Evolutionary conservation across 1,140 invertebrate genomes (phyloP), one percentile per base, ranked within the genome.

Genomic region (Ctenoplectra terminalis): DNA sequence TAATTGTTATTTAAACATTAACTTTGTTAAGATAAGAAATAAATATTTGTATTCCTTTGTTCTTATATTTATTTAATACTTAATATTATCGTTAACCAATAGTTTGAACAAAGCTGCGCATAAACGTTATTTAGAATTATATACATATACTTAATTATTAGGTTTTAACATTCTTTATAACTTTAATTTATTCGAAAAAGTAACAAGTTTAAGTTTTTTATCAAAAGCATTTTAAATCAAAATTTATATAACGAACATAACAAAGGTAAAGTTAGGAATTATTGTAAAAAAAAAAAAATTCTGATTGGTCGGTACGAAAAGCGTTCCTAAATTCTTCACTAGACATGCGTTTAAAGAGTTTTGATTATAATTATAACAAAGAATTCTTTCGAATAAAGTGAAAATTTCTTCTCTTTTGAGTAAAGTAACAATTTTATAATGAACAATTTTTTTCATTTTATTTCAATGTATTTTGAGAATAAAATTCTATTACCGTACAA

Each of bases 271-370:
- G n/a, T n/a, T n/a, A n/a, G n/a, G n/a, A n/a, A n/a, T n/a, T n/a
- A n/a, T n/a, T n/a, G n/a, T n/a, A n/a, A n/a, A n/a, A n/a, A n/a
- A n/a, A n/a, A 43, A n/a, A 2, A 43, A 48, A 37, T 48, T 78
- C 23, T 37, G 75, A 78, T 78, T 78, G 75, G 75, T 60, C 26
- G 13, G 60, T 48, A 37, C 15, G 9, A 6, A 15, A 40, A 46
- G 40, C 20, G 3, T 29, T 58, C 29, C 8, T 34, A 69, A 69
- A 48, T 58, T 46, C 29, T 17, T 54, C 20, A 75, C 34, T 52
- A 48, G 15, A 37, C 4, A 40, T 11, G 8, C 9, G 29, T 23
- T 60, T 4, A 3, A 31, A 29, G 1, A 11, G 13, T 8, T 29
- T 17, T 23, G 11, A n/a, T 26, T n/a, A 37, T 5, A 37, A 37